These are phyloP conservation scores for Prunella strophiata DNA, from an alignment of 2,797 vertebrate species.

Conservation along the genomic window DNA sequence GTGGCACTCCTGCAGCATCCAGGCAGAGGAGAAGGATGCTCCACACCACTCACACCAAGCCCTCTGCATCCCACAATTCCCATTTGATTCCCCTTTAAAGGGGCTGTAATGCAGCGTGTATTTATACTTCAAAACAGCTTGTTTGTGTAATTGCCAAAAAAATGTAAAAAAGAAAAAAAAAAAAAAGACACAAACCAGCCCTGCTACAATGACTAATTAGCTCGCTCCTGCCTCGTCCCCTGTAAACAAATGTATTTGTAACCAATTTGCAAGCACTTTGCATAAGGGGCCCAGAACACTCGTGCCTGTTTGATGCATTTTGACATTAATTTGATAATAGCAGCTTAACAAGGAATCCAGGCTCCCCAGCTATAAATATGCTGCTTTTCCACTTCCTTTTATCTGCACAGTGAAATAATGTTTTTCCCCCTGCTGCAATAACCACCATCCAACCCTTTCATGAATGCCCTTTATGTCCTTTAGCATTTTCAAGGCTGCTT, in stretches of 20 bases:
- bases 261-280: conserved; percentile 70
- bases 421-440: conserved; percentile 70
- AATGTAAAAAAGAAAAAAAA: background rate
- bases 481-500: conserved; percentile 43
- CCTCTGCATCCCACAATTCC: background rate
- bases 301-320: conserved; percentile 73
- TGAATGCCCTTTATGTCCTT: conserved; percentile 69
- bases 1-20: background rate
- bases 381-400: conserved; percentile 67
- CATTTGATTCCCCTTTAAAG: background rate
- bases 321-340: conserved; percentile 73
- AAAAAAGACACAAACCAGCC: conserved; percentile 6
- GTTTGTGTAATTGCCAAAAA: conserved; percentile 67
- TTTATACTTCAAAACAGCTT: conserved; percentile 60
- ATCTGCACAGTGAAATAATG: conserved; percentile 71
- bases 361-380: conserved; percentile 69
- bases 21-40: background rate
- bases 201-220: conserved; percentile 68
- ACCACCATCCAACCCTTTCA: conserved; percentile 64
- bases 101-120: background rate
- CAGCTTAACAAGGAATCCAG: conserved; percentile 67
- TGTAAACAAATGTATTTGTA: conserved; percentile 73
- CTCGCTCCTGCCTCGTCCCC: conserved; percentile 62
- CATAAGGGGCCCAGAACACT: conserved; percentile 64
- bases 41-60: background rate